Evolutionary conservation across 2,113 vertebrate genomes (phyloP), one percentile per base, ranked within the genome.

Genomic region (Machaerirhynchus nigripectus): DNA sequence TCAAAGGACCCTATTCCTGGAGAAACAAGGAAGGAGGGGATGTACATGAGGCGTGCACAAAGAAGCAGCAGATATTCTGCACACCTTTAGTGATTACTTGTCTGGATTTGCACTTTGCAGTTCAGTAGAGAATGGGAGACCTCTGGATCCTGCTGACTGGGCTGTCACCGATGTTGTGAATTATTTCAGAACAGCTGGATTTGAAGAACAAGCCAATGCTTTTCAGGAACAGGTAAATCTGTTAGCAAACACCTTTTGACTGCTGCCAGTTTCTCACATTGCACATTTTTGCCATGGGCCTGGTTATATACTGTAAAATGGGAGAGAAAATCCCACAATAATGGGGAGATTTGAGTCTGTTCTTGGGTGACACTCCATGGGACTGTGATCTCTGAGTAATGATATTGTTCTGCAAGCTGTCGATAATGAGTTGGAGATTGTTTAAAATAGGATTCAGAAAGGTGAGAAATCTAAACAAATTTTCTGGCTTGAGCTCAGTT

Each of bases 181-280:
- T 98, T 99, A 99, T 96, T 99, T 99, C 96, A 99, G 98, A 98
- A 99, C 98, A 57, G 99, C 98, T 63, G 99, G 99, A 96, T 99
- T 99, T 93, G 99, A 99, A 94, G 99, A 99, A 94, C 99, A 99
- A 98, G 99, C 99, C 74, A 98, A 27, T 22, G 99, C 98, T 95
- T 99, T 99, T 94, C 99, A 99, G 96, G 99, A 99, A 97, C 99
- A 99, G 99, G 99, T 99, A 98, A 97, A 91, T 93, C 39, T 23
- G 13, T 71, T 87, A 85, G 84, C 37, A 96, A 92, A 86, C 27
- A 49, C 74, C 12, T 91, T 94, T 67, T 87, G 30, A 73, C 50
- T 82, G n/a, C 37, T 12, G 22, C 46, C 40, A 76, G 35, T 75
- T 82, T 91, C 17, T 94, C 78, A 69, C 16, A 13, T 59, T 42